Evolutionary conservation across 2,888 invertebrate species (phyloP), one percentile per base, ranked within the genome.

Genomic region (Melanostoma mellinum): DNA sequence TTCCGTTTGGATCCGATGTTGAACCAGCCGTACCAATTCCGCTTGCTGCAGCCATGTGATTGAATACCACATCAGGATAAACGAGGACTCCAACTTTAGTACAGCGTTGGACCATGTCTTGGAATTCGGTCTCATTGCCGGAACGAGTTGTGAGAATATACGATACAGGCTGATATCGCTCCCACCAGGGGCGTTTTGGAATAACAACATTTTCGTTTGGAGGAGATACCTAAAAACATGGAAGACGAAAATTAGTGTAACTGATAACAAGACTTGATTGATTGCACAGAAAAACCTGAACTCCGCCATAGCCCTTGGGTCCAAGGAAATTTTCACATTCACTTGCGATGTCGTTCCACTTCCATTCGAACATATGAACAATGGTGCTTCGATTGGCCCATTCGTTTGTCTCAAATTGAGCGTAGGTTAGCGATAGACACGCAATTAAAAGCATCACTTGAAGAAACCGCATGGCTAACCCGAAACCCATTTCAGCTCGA

Each of bases 351-450:
- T 97, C 96, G 33, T 92, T 91, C 94, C 95, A 97, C 89, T 95
- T 96, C 97, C 97, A 97, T 89, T 97, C 97, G 87, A 96, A 96
- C 35, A 96, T 90, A 87, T 96, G 95, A 0, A 95, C 96, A 91
- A 97, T 95, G 0, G 93, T 93, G 10, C 92, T 93, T 30, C 94
- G 92, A n/a, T 93, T 93, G 0, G 48, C 86, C 3, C 90, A 92
- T 35, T 88, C 88, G 85, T 90, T 87, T 10, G 88, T 78, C 58
- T 86, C 71, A 50, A 88, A 88, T 77, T 90, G 90, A 0, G 86
- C 88, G 4, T 30, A n/a, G 20, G 35, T 33, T 0, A 4, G 9
- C 2, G 55, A 33, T 10, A 67, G 2, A 4, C 2, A 40, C 10
- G 33, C 38, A 3, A 79, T n/a, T 5, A 74, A 33, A 6, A 20